These are phyloP conservation scores for Apotomis turbidana DNA, from an alignment of 2,888 invertebrate species.

Conservation along the genomic window DNA sequence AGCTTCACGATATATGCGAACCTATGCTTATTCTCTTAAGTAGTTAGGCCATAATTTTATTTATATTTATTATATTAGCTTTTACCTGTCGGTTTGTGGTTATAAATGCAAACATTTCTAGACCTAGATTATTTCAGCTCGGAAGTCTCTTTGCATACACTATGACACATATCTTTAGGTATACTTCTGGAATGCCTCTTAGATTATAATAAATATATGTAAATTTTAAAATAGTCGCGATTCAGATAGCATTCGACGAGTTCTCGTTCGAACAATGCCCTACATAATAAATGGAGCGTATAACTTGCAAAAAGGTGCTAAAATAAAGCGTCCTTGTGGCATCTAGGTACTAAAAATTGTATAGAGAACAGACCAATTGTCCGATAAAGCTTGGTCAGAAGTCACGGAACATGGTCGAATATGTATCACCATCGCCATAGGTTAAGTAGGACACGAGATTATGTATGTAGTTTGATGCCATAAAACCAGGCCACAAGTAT, in stretches of 20 bases:
- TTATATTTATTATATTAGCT: no score
- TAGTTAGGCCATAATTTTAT: no score
- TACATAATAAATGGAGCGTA: constrained; percentile 32
- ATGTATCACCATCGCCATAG: constrained; percentile 13
- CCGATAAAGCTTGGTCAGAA: constrained; percentile 9
- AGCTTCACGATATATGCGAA: no score
- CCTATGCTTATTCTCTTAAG: no score
- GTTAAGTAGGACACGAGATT: constrained; percentile 11
- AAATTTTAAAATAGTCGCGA: constrained; percentile 20
- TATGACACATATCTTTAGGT: no score
- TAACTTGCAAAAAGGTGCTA: constrained; percentile 23
- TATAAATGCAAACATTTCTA: no score
- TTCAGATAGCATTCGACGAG: constrained; percentile 20
- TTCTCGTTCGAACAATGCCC: constrained; percentile 30
- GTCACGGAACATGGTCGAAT: constrained; percentile 9
- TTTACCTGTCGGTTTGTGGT: no score
- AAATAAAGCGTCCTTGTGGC: constrained; percentile 4
- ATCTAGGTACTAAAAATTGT: background rate
- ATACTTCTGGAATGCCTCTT: no score
- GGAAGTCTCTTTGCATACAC: no score
- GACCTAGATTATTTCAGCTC: no score
- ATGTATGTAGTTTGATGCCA: constrained; percentile 6
- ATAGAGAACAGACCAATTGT: background rate
- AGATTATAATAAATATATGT: background rate
- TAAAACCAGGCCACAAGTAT: constrained; percentile 5